Base-by-base conservation (phyloP, 2,113 vertebrate genomes). In the Arothron firmamentum region DNA sequence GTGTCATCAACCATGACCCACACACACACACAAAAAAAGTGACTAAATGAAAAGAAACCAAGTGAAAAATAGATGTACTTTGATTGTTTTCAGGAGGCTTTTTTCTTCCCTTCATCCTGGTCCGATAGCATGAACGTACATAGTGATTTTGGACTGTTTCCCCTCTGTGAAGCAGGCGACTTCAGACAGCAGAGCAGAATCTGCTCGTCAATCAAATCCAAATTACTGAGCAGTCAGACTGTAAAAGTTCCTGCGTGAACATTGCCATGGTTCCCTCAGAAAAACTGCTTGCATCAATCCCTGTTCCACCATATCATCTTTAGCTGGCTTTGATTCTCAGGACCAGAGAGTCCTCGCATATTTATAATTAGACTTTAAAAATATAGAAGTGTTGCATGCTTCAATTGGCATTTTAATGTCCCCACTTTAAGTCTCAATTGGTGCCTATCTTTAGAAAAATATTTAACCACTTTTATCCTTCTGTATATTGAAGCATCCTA, bases 311-410 rank as follows among this genome's bases (percentile, higher is more conserved):
- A 1, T 59, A 23, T 4, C 49, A 43, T 48, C 31, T n/a, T 55
- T 43, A 47, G 67, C 80, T 79, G 86, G 79, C 67, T 57, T 65
- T 2, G 1, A 47, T 64, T 59, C 67, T 56, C 50, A 5, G 17
- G 48, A 62, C 67, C 75, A 59, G 11, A 17, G 34, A 59, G 61
- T 81, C 67, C 71, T 77, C 57, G 14, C 19, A 46, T 77, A 80
- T 88, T 71, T 72, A 86, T 77, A 78, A 48, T 69, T 64, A 59
- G 52, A 84, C 75, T 75, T 81, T n/a, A 45, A 47, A 47, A 47
- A 47, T 80, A 90, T 86, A 88, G 79, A 89, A 78, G 78, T 83
- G 83, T 83, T 83, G 84, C 90, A 89, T 90, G 87, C 90, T 90
- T 82, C 84, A 86, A 90, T 90, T 91, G 89, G 88, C 88, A 90